Conservation (phyloP, 1,140 invertebrate genomes). For the Drosophila bipectinata region DNA sequence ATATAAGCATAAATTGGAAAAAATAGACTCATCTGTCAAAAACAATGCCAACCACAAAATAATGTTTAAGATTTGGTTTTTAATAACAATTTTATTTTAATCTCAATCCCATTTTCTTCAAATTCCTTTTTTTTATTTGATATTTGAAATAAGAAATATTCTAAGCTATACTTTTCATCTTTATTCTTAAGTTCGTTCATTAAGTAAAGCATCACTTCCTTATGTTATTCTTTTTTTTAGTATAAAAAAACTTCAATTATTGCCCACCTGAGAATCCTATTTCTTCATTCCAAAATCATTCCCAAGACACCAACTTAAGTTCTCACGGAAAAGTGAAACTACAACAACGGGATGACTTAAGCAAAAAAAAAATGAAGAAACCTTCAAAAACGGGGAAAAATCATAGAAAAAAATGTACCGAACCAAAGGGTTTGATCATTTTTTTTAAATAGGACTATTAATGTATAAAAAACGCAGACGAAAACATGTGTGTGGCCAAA, state of each 20-base stretch:
- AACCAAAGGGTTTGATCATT: slow-evolving; percentile 76
- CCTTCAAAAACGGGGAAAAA: slow-evolving; percentile 74
- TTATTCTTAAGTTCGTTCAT: too few relatives aligned
- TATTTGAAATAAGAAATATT: too few relatives aligned
- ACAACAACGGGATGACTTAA: slow-evolving; percentile 65
- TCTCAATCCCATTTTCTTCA: too few relatives aligned
- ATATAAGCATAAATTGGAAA: slow-evolving; percentile 55
- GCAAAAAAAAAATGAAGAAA: slow-evolving; percentile 37
- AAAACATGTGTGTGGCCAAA: slow-evolving; percentile 71
- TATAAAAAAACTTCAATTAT: background rate
- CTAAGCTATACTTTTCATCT: too few relatives aligned
- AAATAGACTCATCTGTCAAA: slow-evolving; percentile 12
- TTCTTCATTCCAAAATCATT: background rate
- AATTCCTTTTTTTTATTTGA: too few relatives aligned
- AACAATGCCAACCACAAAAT: slow-evolving; percentile 37
- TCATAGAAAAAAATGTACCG: slow-evolving; percentile 66
- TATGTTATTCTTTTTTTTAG: background rate
- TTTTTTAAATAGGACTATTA: slow-evolving; percentile 77
- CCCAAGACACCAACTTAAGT: slow-evolving; percentile 29
- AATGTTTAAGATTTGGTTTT: background rate
- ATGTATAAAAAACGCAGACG: slow-evolving; percentile 74
- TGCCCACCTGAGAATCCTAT: slow-evolving; percentile 19
- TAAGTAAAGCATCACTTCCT: background rate
- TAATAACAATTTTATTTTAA: too few relatives aligned
- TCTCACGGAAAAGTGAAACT: slow-evolving; percentile 82